Evolutionary conservation across 1,140 invertebrate species (phyloP).

Genomic region (Drosophila nigromelanica): DNA sequence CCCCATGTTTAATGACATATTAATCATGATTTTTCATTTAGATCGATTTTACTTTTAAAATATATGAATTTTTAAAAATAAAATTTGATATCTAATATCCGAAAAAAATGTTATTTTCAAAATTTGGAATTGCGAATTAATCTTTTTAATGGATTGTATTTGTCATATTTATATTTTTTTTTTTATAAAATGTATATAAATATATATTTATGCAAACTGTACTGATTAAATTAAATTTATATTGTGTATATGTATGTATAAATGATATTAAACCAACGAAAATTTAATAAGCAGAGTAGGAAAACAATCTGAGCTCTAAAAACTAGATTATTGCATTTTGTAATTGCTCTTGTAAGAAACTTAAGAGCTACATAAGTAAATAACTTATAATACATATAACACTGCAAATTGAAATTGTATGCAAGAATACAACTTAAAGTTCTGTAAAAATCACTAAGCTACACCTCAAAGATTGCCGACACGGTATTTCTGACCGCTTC

Average conservation of each 20-base stretch:
- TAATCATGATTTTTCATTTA: too few relatives aligned
- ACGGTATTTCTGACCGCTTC: constrained; percentile 91
- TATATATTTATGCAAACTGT: constrained; percentile 74
- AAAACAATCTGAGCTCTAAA: constrained; percentile 31
- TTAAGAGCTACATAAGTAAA: constrained; percentile 43
- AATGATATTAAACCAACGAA: constrained; percentile 58
- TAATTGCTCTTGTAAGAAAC: constrained; percentile 32
- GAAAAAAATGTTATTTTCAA: too few relatives aligned
- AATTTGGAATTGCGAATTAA: too few relatives aligned
- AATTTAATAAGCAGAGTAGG: constrained; percentile 55
- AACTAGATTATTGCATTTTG: constrained; percentile 61
- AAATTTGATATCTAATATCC: too few relatives aligned
- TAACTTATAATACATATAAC: constrained; percentile 41
- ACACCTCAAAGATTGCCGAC: constrained; percentile 86
- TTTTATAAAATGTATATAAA: constrained; percentile 61
- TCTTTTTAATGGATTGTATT: too few relatives aligned
- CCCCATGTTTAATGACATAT: too few relatives aligned
- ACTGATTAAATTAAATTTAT: constrained; percentile 78
- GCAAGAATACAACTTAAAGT: constrained; percentile 9
- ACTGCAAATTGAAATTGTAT: constrained; percentile 34
- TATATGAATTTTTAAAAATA: too few relatives aligned
- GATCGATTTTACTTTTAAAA: too few relatives aligned
- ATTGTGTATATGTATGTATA: constrained; percentile 71
- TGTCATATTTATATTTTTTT: too few relatives aligned
- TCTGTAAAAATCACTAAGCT: constrained; percentile 46